phyloP scores from a whole-genome alignment of 2,113 vertebrate genomes.

The Podarcis raffonei region DNA sequence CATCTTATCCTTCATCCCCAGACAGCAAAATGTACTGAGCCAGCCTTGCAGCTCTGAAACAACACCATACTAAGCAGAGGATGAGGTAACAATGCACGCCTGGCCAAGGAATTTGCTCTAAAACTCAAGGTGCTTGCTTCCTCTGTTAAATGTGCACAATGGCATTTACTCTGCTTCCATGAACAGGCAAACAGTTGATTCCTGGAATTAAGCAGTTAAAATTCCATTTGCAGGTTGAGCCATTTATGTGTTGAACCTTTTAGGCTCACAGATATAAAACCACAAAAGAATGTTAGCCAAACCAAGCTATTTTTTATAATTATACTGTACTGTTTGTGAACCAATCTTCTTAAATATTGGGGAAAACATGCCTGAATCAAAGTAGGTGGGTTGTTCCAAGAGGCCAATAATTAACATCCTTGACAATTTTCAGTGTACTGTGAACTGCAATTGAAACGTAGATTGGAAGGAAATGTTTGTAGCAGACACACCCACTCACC shows the following conservation, averaged over 20 bases:
- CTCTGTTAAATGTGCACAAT: constrained; percentile 16
- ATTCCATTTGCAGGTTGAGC: constrained; percentile 52
- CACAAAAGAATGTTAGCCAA: constrained; percentile 67
- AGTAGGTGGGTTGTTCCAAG: constrained; percentile 73
- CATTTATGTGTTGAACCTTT: constrained; percentile 26
- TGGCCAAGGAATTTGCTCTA: background rate
- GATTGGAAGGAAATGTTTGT: constrained; percentile 75
- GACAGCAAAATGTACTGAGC: too few relatives aligned
- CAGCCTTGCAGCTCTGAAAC: background rate
- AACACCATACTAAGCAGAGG: background rate
- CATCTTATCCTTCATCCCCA: too few relatives aligned
- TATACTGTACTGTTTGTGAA: constrained; percentile 69
- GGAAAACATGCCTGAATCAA: constrained; percentile 65
- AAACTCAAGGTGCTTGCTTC: background rate
- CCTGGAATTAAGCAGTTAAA: constrained; percentile 64
- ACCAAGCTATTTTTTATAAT: constrained; percentile 72
- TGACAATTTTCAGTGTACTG: constrained; percentile 76
- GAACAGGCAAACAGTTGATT: constrained; percentile 46
- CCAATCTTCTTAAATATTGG: constrained; percentile 70
- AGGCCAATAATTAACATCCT: constrained; percentile 74
- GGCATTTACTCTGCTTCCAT: constrained; percentile 24
- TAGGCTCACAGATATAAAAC: constrained; percentile 57
- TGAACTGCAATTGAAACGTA: constrained; percentile 77
- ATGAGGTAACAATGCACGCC: too few relatives aligned
- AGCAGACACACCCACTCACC: constrained; percentile 70